Conservation (phyloP, 2,113 vertebrate species). For the Oceanites oceanicus region DNA sequence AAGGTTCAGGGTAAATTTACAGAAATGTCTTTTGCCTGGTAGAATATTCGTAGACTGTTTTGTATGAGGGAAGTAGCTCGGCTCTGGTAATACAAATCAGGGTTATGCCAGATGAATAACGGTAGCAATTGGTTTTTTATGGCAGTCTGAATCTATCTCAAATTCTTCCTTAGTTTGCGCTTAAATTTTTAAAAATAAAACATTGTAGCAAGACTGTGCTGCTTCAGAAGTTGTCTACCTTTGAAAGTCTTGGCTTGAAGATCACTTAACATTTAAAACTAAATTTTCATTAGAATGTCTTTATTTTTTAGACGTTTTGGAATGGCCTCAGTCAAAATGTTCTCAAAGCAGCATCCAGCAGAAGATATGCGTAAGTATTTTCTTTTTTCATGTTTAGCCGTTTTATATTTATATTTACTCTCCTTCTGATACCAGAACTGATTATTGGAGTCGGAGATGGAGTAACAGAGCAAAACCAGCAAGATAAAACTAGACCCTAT, state of each 20-base stretch:
- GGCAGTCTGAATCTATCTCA: neutral
- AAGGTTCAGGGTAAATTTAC: neutral
- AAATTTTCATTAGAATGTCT: rapidly evolving
- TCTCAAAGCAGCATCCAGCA: constrained; percentile 78
- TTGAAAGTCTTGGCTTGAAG: neutral
- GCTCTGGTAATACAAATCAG: neutral
- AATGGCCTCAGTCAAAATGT: constrained; percentile 82
- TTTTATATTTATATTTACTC: neutral
- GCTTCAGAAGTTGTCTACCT: rapidly evolving
- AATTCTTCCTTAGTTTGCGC: rapidly evolving
- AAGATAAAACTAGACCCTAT: neutral
- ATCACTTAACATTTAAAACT: neutral
- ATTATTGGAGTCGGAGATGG: neutral
- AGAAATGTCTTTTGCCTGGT: neutral
- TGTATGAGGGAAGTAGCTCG: rapidly evolving
- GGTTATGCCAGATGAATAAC: rapidly evolving
- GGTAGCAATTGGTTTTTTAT: rapidly evolving
- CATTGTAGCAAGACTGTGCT: rapidly evolving
- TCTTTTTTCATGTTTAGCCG: rapidly evolving
- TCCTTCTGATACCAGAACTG: rapidly evolving
- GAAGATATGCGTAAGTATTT: constrained; percentile 89
- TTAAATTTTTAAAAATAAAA: neutral
- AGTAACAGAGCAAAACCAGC: neutral
- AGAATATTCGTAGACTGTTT: rapidly evolving
- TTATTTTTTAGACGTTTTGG: constrained; percentile 81